Evolutionary conservation across 2,113 vertebrate genomes (phyloP).

Genomic region (Chloropsis cyanopogon): DNA sequence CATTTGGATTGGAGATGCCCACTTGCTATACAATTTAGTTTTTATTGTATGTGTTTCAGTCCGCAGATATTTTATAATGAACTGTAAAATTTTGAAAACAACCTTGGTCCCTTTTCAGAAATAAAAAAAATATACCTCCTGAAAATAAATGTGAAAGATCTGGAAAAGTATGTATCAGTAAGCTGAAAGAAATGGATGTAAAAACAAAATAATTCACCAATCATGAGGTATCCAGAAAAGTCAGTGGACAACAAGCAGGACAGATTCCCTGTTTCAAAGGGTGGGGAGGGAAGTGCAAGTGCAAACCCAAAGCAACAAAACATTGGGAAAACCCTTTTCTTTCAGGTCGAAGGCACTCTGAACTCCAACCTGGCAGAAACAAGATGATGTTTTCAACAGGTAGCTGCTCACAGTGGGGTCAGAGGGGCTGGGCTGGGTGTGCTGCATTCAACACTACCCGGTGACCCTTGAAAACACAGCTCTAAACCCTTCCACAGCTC

Average conservation of each 20-base stretch:
- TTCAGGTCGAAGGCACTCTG: not conserved
- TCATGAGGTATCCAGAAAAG: not conserved
- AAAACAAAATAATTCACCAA: not conserved
- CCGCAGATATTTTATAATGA: not conserved
- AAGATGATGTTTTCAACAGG: not conserved
- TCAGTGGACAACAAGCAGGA: not conserved
- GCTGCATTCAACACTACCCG: not conserved
- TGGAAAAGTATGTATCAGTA: not conserved
- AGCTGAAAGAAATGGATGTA: not conserved
- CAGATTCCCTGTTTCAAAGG: not conserved
- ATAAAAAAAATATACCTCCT: not conserved
- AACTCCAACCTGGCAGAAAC: not conserved
- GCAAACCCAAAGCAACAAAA: not conserved
- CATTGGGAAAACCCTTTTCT: not conserved
- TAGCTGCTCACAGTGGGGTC: not conserved
- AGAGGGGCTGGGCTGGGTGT: not conserved
- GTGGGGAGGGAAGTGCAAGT: not conserved
- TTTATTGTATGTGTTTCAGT: not conserved
- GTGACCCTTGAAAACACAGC: accelerated
- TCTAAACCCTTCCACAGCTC: not conserved
- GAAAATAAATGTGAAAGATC: not conserved
- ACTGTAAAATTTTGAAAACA: not conserved
- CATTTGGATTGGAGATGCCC: not conserved
- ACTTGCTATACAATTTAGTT: not conserved
- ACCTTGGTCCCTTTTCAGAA: not conserved